phyloP scores from a whole-genome alignment of 2,113 vertebrate species.

The Carassius auratus region DNA sequence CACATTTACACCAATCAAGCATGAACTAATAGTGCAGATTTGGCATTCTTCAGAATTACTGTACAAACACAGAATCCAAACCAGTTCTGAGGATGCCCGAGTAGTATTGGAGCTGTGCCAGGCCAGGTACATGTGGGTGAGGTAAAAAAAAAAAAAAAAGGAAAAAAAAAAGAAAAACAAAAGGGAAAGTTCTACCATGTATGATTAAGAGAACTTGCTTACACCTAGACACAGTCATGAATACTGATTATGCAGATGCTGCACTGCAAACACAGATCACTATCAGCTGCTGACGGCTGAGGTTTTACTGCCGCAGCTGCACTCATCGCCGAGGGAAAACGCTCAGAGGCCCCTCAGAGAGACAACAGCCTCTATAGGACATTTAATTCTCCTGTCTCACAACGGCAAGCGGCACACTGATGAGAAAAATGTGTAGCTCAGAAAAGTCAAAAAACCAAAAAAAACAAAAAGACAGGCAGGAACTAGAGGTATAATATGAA shows the following conservation, averaged over 20 bases:
- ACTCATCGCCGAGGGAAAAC: not conserved
- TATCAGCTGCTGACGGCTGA: conserved; percentile 46
- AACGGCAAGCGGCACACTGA: not conserved
- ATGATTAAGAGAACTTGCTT: conserved; percentile 41
- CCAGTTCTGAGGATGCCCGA: not conserved
- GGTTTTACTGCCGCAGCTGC: conserved; percentile 36
- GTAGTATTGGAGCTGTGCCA: not conserved
- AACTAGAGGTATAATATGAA: not conserved
- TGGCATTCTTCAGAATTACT: conserved; percentile 7
- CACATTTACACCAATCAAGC: not conserved
- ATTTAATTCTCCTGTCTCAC: not conserved
- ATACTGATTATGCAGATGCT: conserved; percentile 39
- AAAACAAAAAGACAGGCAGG: not conserved
- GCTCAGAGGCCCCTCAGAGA: not conserved
- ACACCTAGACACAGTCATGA: conserved; percentile 28
- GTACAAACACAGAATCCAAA: conserved; percentile 16
- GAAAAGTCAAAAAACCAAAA: not conserved
- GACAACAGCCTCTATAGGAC: not conserved
- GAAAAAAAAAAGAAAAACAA: not conserved
- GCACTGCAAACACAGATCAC: conserved; percentile 47
- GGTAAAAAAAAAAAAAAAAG: conserved; percentile 17
- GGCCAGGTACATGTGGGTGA: not conserved
- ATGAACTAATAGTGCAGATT: not conserved
- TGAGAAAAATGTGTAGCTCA: not conserved
- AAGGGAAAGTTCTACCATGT: conserved; percentile 28